A percentile compares a stretch with the other conserved stretches of the same genome.
Conservation (phyloP, 2,797 vertebrate species). For the Ispidina picta region DNA sequence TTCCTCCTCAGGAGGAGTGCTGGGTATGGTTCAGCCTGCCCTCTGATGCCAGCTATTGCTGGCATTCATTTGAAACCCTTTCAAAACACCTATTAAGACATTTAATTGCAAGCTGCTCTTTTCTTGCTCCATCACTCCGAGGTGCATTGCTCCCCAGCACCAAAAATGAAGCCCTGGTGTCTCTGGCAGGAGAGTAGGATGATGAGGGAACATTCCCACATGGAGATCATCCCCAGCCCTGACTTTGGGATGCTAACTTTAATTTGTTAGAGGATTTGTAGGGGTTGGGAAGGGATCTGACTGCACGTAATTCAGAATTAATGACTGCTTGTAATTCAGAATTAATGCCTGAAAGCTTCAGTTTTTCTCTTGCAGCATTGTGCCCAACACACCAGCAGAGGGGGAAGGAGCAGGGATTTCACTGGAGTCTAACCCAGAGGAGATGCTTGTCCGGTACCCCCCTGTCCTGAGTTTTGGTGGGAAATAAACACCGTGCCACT, state of each 20-base stretch:
- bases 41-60: background rate
- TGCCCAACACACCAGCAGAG: background rate
- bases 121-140: background rate
- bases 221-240: background rate
- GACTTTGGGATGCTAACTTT: background rate
- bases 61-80: constrained; percentile 24
- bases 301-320: background rate
- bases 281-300: background rate
- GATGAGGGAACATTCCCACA: background rate
- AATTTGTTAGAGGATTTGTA: background rate
- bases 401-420: background rate
- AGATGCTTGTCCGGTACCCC: background rate
- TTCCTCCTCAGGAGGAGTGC: background rate
- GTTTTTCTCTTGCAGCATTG: background rate
- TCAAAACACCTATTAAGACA: constrained; percentile 41
- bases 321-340: background rate
- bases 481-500: background rate
- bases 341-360: background rate
- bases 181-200: background rate
- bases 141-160: background rate
- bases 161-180: background rate
- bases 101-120: constrained; percentile 52
- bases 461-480: background rate
- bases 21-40: constrained; percentile 14
- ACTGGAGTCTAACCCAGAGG: background rate